A percentile compares a stretch with the other conserved stretches of the same genome.
These are phyloP conservation scores for Octopus sinensis DNA, from an alignment of 1,140 invertebrate species.

Conservation along the genomic window DNA sequence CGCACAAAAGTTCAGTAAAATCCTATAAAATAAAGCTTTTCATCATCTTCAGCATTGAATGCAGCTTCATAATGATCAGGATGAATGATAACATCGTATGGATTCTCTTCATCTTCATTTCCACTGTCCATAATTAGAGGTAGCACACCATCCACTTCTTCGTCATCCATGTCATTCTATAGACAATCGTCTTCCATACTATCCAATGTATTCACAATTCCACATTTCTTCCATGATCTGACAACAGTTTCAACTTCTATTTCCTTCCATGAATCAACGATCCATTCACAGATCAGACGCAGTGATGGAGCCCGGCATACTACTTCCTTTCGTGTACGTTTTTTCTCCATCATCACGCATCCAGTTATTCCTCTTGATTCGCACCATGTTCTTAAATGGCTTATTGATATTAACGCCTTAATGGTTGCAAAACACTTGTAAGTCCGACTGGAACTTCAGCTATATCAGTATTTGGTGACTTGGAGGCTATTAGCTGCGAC, in stretches of 20 bases:
- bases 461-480: too few species aligned
- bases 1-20: too few species aligned
- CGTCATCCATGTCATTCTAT: too few species aligned
- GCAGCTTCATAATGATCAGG: too few species aligned
- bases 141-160: too few species aligned
- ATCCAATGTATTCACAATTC: background rate
- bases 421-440: background rate
- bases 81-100: too few species aligned
- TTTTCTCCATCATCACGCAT: background rate
- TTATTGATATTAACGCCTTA: background rate
- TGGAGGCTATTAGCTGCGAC: too few species aligned
- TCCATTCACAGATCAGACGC: background rate
- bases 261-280: background rate
- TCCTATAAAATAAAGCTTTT: too few species aligned
- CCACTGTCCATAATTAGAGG: too few species aligned
- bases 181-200: background rate
- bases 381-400: background rate
- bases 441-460: background rate
- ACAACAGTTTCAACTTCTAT: background rate
- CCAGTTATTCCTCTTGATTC: background rate
- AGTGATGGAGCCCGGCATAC: background rate
- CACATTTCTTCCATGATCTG: background rate
- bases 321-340: background rate
- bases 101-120: too few species aligned
- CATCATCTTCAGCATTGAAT: too few species aligned